Base-by-base conservation (phyloP, 2,888 invertebrate species). In the Diplazon laetatorius region DNA sequence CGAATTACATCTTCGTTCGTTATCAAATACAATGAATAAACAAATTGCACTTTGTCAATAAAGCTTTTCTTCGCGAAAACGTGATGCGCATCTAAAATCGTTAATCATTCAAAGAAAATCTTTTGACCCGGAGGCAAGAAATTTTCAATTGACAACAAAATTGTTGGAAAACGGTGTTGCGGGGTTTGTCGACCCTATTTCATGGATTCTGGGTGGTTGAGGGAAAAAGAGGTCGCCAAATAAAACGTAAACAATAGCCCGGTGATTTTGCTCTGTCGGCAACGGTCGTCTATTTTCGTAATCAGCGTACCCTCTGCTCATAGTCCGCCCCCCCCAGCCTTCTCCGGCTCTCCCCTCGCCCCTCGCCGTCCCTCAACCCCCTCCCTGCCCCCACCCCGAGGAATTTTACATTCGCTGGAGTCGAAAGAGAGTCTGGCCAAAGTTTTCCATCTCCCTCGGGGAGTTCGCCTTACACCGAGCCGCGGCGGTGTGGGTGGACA, bases 261-360 rank as follows among this genome's bases (percentile, higher is more conserved):
- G 42, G 65, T 5, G 59, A 35, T 66, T 57, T 50, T 52, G 63
- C 35, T 63, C 30, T 70, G 81, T 68, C 82, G 80, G 76, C 76
- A 82, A 77, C 75, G 65, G 69, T 59, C 44, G 65, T 83, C 84
- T 86, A 87, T 87, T 87, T 86, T 83, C 74, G 84, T 82, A 74
- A 81, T 82, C 80, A 79, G 76, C 68, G 63, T 59, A 57, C 52
- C 25, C 63, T 62, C 60, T 52, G 9, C 18, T 18, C 55, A 25
- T 57, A n/a, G n/a, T n/a, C n/a, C n/a, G n/a, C n/a, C n/a, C n/a
- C n/a, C n/a, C n/a, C n/a, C n/a, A 10, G 22, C 37, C 10, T 18
- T 16, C 16, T 55, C n/a, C n/a, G n/a, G n/a, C n/a, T n/a, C n/a
- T n/a, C n/a, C n/a, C n/a, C n/a, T n/a, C n/a, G n/a, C n/a, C 35